phyloP scores from a whole-genome alignment of 2,888 invertebrate genomes.

The Platycnemis pennipes region DNA sequence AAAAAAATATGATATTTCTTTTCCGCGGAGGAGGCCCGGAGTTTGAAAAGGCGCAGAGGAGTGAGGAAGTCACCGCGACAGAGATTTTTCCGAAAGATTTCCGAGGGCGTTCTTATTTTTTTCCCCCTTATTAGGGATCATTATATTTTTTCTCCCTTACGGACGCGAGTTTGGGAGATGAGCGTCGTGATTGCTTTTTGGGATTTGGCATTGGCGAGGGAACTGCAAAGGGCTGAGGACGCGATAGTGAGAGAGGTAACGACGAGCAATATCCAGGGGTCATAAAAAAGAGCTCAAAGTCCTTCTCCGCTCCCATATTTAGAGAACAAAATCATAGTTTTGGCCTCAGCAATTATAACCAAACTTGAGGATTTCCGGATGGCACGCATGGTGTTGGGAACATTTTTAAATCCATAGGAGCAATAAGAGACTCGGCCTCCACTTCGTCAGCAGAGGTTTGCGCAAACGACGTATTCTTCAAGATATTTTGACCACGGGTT shows the following conservation, averaged over 20 bases:
- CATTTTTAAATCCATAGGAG: background rate
- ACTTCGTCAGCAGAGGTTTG: too few species aligned
- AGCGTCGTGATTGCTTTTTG: slow-evolving; percentile 35
- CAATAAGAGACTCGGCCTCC: too few species aligned
- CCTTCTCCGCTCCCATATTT: background rate
- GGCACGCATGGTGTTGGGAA: background rate
- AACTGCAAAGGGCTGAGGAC: background rate
- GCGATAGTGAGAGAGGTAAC: background rate
- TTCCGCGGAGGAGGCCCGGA: background rate
- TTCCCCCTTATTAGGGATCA: slow-evolving; percentile 25
- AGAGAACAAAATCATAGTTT: background rate
- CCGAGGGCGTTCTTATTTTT: background rate
- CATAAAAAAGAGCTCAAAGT: background rate
- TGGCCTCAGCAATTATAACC: background rate
- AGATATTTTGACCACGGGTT: too few species aligned
- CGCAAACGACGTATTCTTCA: too few species aligned
- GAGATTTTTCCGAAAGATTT: slow-evolving; percentile 8
- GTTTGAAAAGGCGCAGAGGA: background rate
- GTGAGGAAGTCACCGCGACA: slow-evolving; percentile 23
- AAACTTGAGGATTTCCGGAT: background rate
- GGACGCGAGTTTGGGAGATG: slow-evolving; percentile 10
- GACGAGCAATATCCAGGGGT: slow-evolving; percentile 20
- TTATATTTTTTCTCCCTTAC: slow-evolving; percentile 30
- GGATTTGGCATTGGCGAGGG: background rate
- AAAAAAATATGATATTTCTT: slow-evolving; percentile 31